These are phyloP conservation scores for Hyposoter dolosus DNA, from an alignment of 2,888 invertebrate genomes.

Conservation along the genomic window DNA sequence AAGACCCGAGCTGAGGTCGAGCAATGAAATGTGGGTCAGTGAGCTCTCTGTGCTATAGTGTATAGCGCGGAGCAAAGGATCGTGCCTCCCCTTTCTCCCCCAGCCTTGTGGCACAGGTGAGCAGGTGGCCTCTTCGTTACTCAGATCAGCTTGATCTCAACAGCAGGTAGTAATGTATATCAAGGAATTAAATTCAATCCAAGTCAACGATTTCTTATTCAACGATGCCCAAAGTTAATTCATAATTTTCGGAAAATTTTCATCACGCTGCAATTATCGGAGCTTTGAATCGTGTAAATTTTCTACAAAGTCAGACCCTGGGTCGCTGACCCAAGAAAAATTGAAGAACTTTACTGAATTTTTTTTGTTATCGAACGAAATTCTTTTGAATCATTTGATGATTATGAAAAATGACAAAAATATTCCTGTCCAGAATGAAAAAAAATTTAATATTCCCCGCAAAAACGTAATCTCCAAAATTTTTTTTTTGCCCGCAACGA, in stretches of 20 bases:
- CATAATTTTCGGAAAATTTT: neutral
- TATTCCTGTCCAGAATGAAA: neutral
- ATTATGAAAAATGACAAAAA: too few relatives aligned
- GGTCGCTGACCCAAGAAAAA: neutral
- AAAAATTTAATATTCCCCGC: neutral
- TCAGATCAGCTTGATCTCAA: slow-evolving; percentile 49
- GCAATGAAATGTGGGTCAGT: slow-evolving; percentile 66
- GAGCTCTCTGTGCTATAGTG: slow-evolving; percentile 29
- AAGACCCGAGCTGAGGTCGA: slow-evolving; percentile 65
- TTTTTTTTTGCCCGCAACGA: neutral
- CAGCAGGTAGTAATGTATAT: slow-evolving; percentile 28
- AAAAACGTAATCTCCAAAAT: neutral
- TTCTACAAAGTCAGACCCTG: neutral
- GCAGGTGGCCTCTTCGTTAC: slow-evolving; percentile 58
- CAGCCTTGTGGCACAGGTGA: slow-evolving; percentile 59
- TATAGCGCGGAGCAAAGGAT: slow-evolving; percentile 50
- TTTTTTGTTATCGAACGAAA: too few relatives aligned
- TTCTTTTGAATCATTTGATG: too few relatives aligned
- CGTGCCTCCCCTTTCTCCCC: slow-evolving; percentile 43
- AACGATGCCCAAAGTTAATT: neutral
- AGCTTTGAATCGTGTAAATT: neutral
- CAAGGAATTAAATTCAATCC: slow-evolving; percentile 28
- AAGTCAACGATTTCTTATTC: slow-evolving; percentile 5
- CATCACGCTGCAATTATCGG: neutral
- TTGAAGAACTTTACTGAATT: neutral